Evolutionary conservation across 2,888 invertebrate genomes (phyloP), one percentile per base, ranked within the genome.

Genomic region (Cerastis leucographa): DNA sequence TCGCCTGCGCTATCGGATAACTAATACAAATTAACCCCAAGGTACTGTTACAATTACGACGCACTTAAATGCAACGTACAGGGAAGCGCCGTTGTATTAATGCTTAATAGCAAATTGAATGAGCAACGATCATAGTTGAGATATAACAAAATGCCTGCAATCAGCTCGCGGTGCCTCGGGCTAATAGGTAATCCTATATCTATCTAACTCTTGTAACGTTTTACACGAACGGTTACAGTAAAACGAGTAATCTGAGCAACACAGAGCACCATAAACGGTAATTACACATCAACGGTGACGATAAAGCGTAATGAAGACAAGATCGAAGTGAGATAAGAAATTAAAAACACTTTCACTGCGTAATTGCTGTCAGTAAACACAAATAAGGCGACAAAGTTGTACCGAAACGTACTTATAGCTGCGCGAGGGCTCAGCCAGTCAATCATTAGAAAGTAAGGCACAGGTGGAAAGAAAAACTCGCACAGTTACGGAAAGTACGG

Each of bases 291-390:
- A 82, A 71, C 44, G 64, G 64, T 79, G 76, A 83, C 82, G 78
- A 69, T 78, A 82, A 81, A 85, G 67, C 75, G 79, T 84, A 81
- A 87, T 81, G 78, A 81, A 72, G 74, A 76, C 84, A 79, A 90
- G 92, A 94, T 93, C 77, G 87, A 91, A 92, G 91, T 92, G 91
- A 90, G 93, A 93, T 94, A 91, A 91, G 85, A 54, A 75, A 91
- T 92, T 89, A 82, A 91, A 92, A 93, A 91, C 92, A 95, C 95
- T 95, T 95, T 95, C 95, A 91, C 95, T 93, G 88, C 88, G 91
- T 93, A 95, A 93, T 94, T 93, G 90, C 91, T 89, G 87, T 87
- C 88, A 90, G 90, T 92, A 90, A 91, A 87, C 86, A 90, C 90
- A 92, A 92, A 92, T 93, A 93, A 90, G 91, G 92, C 86, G 91